phyloP scores from a whole-genome alignment of 2,113 vertebrate species.

The Jaculus jaculus region DNA sequence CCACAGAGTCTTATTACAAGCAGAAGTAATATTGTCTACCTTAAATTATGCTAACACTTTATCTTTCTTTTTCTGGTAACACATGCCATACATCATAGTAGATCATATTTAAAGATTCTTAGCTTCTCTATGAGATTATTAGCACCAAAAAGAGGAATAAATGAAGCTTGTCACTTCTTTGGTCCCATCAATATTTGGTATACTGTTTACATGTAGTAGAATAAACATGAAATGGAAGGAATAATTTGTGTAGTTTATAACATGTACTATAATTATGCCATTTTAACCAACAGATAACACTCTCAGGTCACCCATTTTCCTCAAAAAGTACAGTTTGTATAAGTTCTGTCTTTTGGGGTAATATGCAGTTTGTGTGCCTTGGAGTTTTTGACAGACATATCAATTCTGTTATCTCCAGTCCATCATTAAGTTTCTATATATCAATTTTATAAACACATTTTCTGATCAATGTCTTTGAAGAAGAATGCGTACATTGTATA shows the following conservation, averaged over 20 bases:
- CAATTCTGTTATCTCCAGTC: not conserved
- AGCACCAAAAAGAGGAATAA: not conserved
- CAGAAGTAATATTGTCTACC: not conserved
- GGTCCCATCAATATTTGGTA: not conserved
- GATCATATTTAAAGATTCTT: not conserved
- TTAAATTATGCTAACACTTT: slow-evolving; percentile 1
- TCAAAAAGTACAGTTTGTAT: not conserved
- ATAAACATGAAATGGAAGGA: not conserved
- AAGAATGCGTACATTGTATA: not conserved
- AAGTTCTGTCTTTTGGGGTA: not conserved
- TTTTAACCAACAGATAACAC: not conserved
- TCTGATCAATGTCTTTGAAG: not conserved
- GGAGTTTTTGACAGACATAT: not conserved
- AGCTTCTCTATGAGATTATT: not conserved
- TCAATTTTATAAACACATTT: slow-evolving; percentile 25
- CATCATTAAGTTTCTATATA: not conserved
- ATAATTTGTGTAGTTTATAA: not conserved
- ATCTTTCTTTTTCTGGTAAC: not conserved
- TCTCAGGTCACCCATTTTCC: not conserved
- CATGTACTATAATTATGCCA: not conserved
- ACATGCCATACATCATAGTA: not conserved
- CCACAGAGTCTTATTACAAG: not conserved
- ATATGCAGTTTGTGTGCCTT: not conserved
- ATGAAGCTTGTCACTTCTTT: not conserved
- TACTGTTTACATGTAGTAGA: not conserved